These are phyloP conservation scores for Xylota sylvarum DNA, from an alignment of 2,888 invertebrate genomes.

Conservation along the genomic window DNA sequence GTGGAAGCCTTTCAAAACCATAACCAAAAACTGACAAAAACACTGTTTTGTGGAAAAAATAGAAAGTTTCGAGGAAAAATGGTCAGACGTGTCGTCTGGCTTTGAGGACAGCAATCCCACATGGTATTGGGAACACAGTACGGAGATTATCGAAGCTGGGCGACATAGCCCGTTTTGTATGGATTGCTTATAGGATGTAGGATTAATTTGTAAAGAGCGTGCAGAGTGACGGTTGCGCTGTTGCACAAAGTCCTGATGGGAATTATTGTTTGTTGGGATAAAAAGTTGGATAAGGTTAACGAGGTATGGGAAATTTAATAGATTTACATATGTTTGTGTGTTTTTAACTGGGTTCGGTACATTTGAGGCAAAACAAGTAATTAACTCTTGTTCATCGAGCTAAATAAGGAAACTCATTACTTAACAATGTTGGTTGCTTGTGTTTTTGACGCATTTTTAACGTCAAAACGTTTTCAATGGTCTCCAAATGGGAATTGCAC, in stretches of 20 bases:
- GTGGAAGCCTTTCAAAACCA: slow-evolving; percentile 40
- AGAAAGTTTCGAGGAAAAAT: slow-evolving; percentile 23
- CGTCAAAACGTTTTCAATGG: too few relatives aligned
- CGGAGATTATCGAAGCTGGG: neutral
- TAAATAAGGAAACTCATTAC: too few relatives aligned
- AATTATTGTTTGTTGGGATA: neutral
- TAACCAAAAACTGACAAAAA: slow-evolving; percentile 45
- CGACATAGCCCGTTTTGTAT: neutral
- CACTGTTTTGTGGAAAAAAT: slow-evolving; percentile 12
- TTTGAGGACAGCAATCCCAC: neutral
- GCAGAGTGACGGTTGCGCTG: slow-evolving; percentile 5
- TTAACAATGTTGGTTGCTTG: too few relatives aligned
- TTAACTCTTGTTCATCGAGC: too few relatives aligned
- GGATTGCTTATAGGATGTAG: neutral
- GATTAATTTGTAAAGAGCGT: slow-evolving; percentile 8
- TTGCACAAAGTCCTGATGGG: slow-evolving; percentile 3
- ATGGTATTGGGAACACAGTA: neutral
- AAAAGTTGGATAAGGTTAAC: slow-evolving; percentile 10
- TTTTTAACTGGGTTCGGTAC: neutral
- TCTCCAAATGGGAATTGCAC: too few relatives aligned
- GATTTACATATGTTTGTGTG: too few relatives aligned
- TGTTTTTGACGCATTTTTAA: too few relatives aligned
- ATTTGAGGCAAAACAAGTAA: too few relatives aligned
- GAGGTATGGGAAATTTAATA: slow-evolving; percentile 3
- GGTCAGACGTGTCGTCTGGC: slow-evolving; percentile 24